Percentiles rank a stretch among this genome's conserved stretches.
These are phyloP conservation scores for Antennarius maculatus DNA, from an alignment of 2,797 vertebrate species.

Conservation along the genomic window DNA sequence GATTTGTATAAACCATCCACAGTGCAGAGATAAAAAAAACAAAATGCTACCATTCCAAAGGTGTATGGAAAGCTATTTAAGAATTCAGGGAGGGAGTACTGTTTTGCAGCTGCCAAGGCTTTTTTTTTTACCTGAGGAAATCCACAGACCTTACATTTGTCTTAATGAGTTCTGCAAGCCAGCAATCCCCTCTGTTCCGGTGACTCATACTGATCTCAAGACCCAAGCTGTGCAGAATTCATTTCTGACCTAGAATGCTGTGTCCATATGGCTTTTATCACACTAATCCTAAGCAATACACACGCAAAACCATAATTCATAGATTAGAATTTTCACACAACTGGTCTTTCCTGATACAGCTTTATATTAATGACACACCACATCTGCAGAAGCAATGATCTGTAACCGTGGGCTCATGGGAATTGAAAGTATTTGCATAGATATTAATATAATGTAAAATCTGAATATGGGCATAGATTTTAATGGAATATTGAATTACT, in stretches of 20 bases:
- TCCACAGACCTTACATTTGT: slow-evolving; percentile 79
- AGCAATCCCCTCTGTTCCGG: slow-evolving; percentile 65
- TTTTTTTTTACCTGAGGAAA: slow-evolving; percentile 72
- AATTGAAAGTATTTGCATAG: slow-evolving; percentile 44
- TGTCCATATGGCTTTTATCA: slow-evolving; percentile 69
- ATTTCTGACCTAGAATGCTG: slow-evolving; percentile 76
- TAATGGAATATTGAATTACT: slow-evolving; percentile 38
- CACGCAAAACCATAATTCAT: slow-evolving; percentile 3
- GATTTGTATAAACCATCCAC: slow-evolving; percentile 36
- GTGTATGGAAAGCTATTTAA: slow-evolving; percentile 72
- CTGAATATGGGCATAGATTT: slow-evolving; percentile 22
- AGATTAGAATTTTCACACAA: slow-evolving; percentile 20
- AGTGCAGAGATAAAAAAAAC: slow-evolving; percentile 30
- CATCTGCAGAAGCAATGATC: slow-evolving; percentile 38
- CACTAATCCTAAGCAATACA: slow-evolving; percentile 27
- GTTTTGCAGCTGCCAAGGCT: slow-evolving; percentile 66
- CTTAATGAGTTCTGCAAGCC: slow-evolving; percentile 84
- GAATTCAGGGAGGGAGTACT: slow-evolving; percentile 71
- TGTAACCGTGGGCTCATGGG: slow-evolving; percentile 12
- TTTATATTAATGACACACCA: slow-evolving; percentile 7
- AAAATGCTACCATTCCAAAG: slow-evolving; percentile 46
- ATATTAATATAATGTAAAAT: slow-evolving; percentile 35
- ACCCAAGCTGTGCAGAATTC: slow-evolving; percentile 71
- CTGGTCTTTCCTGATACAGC: slow-evolving; percentile 3
- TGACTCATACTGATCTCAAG: slow-evolving; percentile 76